A percentile compares a stretch with the other conserved stretches of the same genome.
These are phyloP conservation scores for Ammodytes dubius DNA, from an alignment of 2,113 vertebrate genomes.

Conservation along the genomic window DNA sequence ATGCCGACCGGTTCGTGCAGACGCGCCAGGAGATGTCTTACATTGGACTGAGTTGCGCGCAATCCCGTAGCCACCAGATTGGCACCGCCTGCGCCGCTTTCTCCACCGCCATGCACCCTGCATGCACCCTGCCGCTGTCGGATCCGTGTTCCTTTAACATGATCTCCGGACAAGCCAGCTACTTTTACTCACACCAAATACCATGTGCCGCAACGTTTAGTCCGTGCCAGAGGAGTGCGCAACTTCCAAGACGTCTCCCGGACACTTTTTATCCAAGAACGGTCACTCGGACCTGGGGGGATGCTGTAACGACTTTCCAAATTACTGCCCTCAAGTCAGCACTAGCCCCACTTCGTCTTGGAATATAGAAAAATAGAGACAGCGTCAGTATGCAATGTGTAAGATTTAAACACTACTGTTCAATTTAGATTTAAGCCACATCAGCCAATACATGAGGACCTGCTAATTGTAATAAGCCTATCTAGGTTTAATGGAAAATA, in stretches of 20 bases:
- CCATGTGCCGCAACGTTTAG: slow-evolving; percentile 65
- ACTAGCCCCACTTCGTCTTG: slow-evolving; percentile 50
- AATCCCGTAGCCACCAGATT: slow-evolving; percentile 72
- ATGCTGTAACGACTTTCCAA: slow-evolving; percentile 71
- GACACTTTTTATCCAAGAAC: slow-evolving; percentile 65
- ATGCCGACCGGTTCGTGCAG: slow-evolving; percentile 68
- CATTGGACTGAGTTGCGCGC: slow-evolving; percentile 73
- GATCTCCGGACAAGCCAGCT: slow-evolving; percentile 82
- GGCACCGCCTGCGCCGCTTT: slow-evolving; percentile 76
- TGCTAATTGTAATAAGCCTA: neutral
- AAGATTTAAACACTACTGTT: slow-evolving; percentile 25
- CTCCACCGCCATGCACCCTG: slow-evolving; percentile 71
- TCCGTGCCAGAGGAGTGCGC: slow-evolving; percentile 66
- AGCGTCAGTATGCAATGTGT: neutral
- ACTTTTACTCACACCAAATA: slow-evolving; percentile 82
- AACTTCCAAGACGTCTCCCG: slow-evolving; percentile 58
- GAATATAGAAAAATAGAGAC: slow-evolving; percentile 64
- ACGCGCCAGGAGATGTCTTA: slow-evolving; percentile 78
- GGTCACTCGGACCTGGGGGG: slow-evolving; percentile 66
- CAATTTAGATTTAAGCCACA: slow-evolving; percentile 7
- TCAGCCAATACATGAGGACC: neutral
- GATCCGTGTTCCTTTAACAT: slow-evolving; percentile 78
- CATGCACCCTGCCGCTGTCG: slow-evolving; percentile 71
- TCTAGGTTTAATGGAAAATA: neutral
- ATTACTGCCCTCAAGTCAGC: slow-evolving; percentile 70